Conservation (phyloP, 2,888 invertebrate species). For the Anoplius nigerrimus region DNA sequence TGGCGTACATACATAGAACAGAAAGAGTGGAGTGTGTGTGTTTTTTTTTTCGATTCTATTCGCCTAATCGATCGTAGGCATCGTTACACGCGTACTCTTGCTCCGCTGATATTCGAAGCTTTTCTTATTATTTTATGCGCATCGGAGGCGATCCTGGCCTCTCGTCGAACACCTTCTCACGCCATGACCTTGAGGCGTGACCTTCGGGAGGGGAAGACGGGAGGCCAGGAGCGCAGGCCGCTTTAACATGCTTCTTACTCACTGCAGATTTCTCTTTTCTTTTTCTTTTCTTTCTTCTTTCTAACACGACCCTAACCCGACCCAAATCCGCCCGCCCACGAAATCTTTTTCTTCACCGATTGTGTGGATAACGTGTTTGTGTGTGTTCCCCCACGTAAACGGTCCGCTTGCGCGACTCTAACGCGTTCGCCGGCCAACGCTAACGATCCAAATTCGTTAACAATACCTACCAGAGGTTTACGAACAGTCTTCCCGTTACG, state of each 20-base stretch:
- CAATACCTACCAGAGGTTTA: constrained; percentile 42
- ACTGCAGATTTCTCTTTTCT: constrained; percentile 67
- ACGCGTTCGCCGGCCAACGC: not conserved
- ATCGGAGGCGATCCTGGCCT: constrained; percentile 50
- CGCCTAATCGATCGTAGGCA: constrained; percentile 5
- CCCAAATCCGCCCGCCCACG: constrained; percentile 13
- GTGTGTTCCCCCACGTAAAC: not conserved
- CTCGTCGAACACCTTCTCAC: constrained; percentile 12
- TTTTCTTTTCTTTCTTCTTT: constrained; percentile 65
- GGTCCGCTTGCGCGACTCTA: not conserved
- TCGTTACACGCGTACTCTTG: not conserved
- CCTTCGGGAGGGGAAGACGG: not conserved
- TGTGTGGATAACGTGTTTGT: constrained; percentile 12
- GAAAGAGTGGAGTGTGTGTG: no score
- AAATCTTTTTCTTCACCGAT: constrained; percentile 23
- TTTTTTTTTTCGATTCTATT: no score
- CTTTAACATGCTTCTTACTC: constrained; percentile 69
- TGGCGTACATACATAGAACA: no score
- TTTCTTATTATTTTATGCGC: constrained; percentile 50
- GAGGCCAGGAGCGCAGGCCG: constrained; percentile 49
- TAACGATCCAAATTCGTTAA: constrained; percentile 1
- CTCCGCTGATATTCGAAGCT: constrained; percentile 38
- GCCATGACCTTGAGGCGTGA: not conserved
- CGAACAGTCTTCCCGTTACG: constrained; percentile 59
- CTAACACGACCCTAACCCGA: constrained; percentile 57